Evolutionary conservation across 2,113 vertebrate genomes (phyloP), one percentile per base, ranked within the genome.

Genomic region (Cranoglanis bouderius): DNA sequence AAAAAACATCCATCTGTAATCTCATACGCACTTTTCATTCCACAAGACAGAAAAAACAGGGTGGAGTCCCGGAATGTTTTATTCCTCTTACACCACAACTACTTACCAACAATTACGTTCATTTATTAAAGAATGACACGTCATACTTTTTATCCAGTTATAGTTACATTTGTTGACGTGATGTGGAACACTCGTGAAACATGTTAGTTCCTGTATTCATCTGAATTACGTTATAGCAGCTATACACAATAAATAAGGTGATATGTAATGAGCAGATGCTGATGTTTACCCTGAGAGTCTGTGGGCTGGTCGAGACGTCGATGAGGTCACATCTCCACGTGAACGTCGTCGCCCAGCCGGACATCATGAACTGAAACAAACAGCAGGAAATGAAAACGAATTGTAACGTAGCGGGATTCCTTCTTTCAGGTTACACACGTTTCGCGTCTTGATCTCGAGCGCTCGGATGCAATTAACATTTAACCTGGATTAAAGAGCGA

Each of bases 281-380:
- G 80, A 38, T n/a, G 78, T 97, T 97, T 95, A 99, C 98, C 93
- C 98, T 95, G 57, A 98, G 95, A 77, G 97, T 94, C 88, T 96
- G 95, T 0, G 97, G 97, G 75, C 93, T 97, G 84, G 87, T 96
- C 0, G 97, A 97, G 85, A 82, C 89, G 91, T 99, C 98, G 82
- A 97, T 94, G 6, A 97, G 96, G 92, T 99, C 98, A 90, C 98
- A 99, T 91, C 94, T 95, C 98, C 98, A 99, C 9, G 97, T 97
- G 61, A 94, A 99, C 29, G 97, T 98, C 86, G 96, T 98, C 86
- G 94, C 96, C 98, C 98, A 99, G 88, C 98, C 98, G 77, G 98
- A 96, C 97, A 98, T 97, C 93, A 99, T 72, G 93, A 99, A 99
- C 98, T 99, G 82, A 24, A 93, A 74, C 7, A 72, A 74, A 81